These are phyloP conservation scores for Gobio gobio DNA, from an alignment of 2,113 vertebrate species.

Conservation along the genomic window DNA sequence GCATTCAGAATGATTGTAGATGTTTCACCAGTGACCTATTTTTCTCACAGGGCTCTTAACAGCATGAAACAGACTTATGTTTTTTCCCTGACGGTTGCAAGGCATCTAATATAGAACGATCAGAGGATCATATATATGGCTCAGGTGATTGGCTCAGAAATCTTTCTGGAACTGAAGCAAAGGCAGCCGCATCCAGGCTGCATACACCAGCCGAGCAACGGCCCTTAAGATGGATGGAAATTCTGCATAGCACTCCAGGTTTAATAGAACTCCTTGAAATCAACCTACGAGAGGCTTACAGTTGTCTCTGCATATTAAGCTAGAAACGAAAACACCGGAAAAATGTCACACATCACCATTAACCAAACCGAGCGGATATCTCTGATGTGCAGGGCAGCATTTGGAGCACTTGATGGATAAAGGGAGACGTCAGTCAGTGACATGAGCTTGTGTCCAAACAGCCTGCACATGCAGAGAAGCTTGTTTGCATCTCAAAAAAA, in stretches of 20 bases:
- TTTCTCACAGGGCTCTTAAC: background rate
- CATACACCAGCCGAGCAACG: background rate
- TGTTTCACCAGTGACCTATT: slow-evolving; percentile 8
- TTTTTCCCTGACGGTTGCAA: background rate
- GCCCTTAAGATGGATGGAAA: background rate
- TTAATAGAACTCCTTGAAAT: slow-evolving; percentile 21
- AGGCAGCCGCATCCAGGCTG: background rate
- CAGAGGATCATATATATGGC: background rate
- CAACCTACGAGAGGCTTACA: background rate
- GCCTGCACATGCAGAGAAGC: slow-evolving; percentile 2
- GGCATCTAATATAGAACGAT: background rate
- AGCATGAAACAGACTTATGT: background rate
- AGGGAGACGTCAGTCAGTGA: background rate
- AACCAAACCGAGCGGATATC: background rate
- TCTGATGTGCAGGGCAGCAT: slow-evolving; percentile 3
- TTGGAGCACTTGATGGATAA: background rate
- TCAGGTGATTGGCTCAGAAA: slow-evolving; percentile 31
- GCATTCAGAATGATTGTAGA: background rate
- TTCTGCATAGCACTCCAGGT: background rate
- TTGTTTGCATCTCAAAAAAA: slow-evolving; percentile 22
- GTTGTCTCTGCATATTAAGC: slow-evolving; percentile 4
- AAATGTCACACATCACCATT: slow-evolving; percentile 4
- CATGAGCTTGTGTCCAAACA: background rate
- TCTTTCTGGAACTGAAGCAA: background rate
- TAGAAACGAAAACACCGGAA: background rate